Conservation (phyloP, 2,113 vertebrate genomes). For the Coregonus clupeaformis region DNA sequence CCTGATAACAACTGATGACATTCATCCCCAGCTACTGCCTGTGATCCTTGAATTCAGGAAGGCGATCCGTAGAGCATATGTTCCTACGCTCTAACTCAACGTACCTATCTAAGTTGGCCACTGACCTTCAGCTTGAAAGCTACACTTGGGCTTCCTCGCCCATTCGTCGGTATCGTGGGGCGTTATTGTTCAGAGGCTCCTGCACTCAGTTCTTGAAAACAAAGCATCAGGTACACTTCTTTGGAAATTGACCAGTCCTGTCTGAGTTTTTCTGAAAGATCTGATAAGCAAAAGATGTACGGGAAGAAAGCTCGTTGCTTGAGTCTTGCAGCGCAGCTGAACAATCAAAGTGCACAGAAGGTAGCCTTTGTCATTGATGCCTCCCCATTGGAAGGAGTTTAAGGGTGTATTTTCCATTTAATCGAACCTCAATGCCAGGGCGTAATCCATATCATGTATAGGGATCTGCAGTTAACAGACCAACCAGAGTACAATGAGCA, state of each 20-base stretch:
- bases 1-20: slow-evolving; percentile 82
- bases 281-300: slow-evolving; percentile 41
- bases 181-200: slow-evolving; percentile 75
- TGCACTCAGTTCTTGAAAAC: slow-evolving; percentile 56
- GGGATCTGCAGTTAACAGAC: slow-evolving; percentile 72
- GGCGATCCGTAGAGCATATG: slow-evolving; percentile 66
- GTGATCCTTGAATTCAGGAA: slow-evolving; percentile 71
- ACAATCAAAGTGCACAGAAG: slow-evolving; percentile 65
- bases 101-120: slow-evolving; percentile 56
- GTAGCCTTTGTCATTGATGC: slow-evolving; percentile 71
- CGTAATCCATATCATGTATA: slow-evolving; percentile 57
- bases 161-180: slow-evolving; percentile 80
- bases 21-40: slow-evolving; percentile 79
- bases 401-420: slow-evolving; percentile 72
- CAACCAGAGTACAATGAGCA: slow-evolving; percentile 55
- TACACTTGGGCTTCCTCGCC: slow-evolving; percentile 85
- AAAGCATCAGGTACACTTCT: slow-evolving; percentile 42
- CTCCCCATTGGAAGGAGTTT: slow-evolving; percentile 55
- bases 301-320: slow-evolving; percentile 64
- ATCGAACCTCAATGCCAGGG: slow-evolving; percentile 64
- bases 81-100: slow-evolving; percentile 69
- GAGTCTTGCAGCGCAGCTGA: slow-evolving; percentile 68
- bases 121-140: slow-evolving; percentile 71
- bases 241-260: slow-evolving; percentile 72
- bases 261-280: slow-evolving; percentile 71